These are phyloP conservation scores for Apodemus sylvaticus DNA, from an alignment of 2,113 vertebrate genomes.

Conservation along the genomic window DNA sequence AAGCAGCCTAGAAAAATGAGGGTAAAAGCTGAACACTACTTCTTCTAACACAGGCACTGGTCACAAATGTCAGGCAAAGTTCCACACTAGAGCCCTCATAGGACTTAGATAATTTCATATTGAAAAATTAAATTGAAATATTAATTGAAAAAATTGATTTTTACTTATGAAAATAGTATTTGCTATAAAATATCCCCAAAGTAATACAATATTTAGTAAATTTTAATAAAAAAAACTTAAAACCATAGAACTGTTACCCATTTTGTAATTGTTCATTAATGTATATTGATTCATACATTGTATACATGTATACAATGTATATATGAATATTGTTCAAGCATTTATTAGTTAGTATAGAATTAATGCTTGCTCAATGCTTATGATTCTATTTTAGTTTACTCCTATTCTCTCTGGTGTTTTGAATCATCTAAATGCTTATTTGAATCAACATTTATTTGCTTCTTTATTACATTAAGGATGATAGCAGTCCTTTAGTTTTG, in stretches of 20 bases:
- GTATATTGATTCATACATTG: too few species aligned
- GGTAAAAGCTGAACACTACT: background rate
- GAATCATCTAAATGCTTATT: background rate
- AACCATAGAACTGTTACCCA: background rate
- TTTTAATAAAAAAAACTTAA: background rate
- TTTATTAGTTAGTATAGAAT: background rate
- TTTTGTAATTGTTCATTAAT: background rate
- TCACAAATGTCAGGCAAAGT: background rate
- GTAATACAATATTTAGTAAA: background rate
- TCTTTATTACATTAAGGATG: background rate
- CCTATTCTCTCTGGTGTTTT: background rate
- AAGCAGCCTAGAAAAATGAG: background rate
- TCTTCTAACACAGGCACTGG: fast-evolving
- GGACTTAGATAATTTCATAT: too few species aligned
- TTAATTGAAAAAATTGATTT: too few species aligned
- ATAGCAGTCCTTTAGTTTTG: background rate
- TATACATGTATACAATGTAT: too few species aligned
- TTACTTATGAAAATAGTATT: background rate
- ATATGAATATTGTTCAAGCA: too few species aligned
- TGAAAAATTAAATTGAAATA: too few species aligned
- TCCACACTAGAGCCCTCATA: background rate
- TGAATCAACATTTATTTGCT: background rate
- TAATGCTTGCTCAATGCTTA: too few species aligned
- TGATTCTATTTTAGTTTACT: background rate
- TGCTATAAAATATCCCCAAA: background rate